Conservation (phyloP, 2,888 invertebrate species). For the Phengaris arion region DNA sequence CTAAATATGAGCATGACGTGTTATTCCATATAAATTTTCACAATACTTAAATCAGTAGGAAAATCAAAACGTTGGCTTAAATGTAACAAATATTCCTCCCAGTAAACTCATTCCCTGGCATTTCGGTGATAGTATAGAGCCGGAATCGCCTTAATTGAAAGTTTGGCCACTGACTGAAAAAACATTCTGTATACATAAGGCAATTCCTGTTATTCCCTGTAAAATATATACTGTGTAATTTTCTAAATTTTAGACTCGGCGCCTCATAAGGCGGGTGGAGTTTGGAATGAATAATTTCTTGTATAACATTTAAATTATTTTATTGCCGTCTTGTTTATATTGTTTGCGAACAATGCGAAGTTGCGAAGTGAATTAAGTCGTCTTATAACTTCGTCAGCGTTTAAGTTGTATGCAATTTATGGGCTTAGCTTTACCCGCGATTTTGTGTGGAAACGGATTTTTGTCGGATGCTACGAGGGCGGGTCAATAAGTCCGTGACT, state of each 20-base stretch:
- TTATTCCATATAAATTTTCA: no score
- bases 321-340: conserved; percentile 26
- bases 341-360: conserved; percentile 26
- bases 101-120: no score
- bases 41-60: no score
- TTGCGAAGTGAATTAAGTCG: conserved; percentile 23
- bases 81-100: no score
- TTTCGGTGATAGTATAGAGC: no score
- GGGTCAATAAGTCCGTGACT: no score
- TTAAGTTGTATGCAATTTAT: conserved; percentile 24
- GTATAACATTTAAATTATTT: conserved; percentile 28
- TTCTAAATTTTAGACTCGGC: background rate
- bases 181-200: no score
- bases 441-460: background rate
- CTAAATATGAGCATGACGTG: no score
- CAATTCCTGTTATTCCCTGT: no score
- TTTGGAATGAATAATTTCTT: conserved; percentile 22
- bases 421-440: background rate
- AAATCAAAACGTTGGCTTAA: no score
- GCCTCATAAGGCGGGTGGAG: conserved; percentile 1
- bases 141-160: no score
- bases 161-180: no score
- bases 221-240: background rate
- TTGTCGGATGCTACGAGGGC: background rate
- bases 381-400: conserved; percentile 17